Percentiles rank a stretch among this genome's conserved stretches.
These are phyloP conservation scores for Polydrusus cervinus DNA, from an alignment of 2,888 invertebrate genomes.

Conservation along the genomic window DNA sequence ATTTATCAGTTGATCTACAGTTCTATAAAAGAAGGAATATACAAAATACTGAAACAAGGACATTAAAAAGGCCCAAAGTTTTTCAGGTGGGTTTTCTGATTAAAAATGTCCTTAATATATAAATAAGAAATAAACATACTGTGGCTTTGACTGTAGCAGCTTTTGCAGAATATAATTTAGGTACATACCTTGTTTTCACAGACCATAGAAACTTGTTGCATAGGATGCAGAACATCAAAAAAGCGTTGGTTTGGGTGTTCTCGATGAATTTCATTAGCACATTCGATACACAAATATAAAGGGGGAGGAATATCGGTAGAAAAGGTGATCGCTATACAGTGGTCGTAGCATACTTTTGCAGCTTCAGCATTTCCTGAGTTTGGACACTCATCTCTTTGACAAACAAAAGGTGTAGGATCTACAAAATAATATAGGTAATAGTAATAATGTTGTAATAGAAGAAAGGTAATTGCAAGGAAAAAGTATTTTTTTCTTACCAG, in stretches of 20 bases:
- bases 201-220: constrained; percentile 92
- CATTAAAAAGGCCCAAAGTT: no score
- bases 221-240: constrained; percentile 83
- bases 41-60: no score
- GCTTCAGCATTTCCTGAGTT: constrained; percentile 90
- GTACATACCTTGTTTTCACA: constrained; percentile 92
- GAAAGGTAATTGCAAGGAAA: neutral
- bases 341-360: constrained; percentile 95
- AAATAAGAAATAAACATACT: neutral
- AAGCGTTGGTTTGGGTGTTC: constrained; percentile 90
- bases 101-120: neutral
- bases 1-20: constrained; percentile 92
- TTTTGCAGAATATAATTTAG: neutral
- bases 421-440: constrained; percentile 51
- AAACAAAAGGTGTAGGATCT: constrained; percentile 86
- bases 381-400: constrained; percentile 94
- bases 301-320: constrained; percentile 94
- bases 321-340: constrained; percentile 90
- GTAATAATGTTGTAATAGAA: no score
- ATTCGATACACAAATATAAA: constrained; percentile 95
- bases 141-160: constrained; percentile 16
- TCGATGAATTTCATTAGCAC: constrained; percentile 92
- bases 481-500: constrained; percentile 79
- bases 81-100: no score
- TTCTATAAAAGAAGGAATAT: constrained; percentile 77